Evolutionary conservation across 2,888 invertebrate genomes (phyloP).

Genomic region (Mesorhabditis spiculigera): DNA sequence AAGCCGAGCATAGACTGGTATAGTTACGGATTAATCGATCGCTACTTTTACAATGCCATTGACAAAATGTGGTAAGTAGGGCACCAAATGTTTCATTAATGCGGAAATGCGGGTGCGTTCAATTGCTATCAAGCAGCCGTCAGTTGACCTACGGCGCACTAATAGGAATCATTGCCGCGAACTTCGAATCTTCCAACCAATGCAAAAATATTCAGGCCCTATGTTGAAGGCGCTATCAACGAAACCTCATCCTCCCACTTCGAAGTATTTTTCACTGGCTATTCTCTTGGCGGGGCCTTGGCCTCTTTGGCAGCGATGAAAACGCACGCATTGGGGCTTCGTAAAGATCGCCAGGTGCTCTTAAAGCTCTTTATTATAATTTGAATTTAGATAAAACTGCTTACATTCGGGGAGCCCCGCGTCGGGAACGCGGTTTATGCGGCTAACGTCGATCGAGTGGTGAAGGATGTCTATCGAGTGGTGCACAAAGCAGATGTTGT

Average conservation of each 20-base stretch:
- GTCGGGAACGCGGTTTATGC: slow-evolving; percentile 28
- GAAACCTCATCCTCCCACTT: slow-evolving; percentile 12
- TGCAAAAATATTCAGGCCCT: slow-evolving; percentile 15
- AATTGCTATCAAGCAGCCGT: neutral
- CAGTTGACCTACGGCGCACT: neutral
- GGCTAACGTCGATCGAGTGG: slow-evolving; percentile 17
- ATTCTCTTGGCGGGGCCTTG: slow-evolving; percentile 26
- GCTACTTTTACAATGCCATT: slow-evolving; percentile 23
- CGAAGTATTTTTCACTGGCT: slow-evolving; percentile 21
- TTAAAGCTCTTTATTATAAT: neutral
- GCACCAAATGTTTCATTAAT: neutral
- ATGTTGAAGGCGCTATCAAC: slow-evolving; percentile 14
- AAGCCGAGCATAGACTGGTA: slow-evolving; percentile 24
- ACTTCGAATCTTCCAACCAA: neutral
- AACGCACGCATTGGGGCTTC: slow-evolving; percentile 10
- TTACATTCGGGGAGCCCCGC: slow-evolving; percentile 30
- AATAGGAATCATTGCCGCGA: neutral
- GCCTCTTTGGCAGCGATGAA: slow-evolving; percentile 22
- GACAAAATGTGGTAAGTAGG: slow-evolving; percentile 18
- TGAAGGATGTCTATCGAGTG: slow-evolving; percentile 19
- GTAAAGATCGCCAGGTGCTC: neutral
- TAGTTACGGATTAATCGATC: slow-evolving; percentile 22
- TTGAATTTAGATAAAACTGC: slow-evolving; percentile 20
- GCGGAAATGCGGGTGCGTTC: no score
- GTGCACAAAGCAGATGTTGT: slow-evolving; percentile 27